Conservation (phyloP, 1,140 invertebrate species). For the Campoletis sonorensis region DNA sequence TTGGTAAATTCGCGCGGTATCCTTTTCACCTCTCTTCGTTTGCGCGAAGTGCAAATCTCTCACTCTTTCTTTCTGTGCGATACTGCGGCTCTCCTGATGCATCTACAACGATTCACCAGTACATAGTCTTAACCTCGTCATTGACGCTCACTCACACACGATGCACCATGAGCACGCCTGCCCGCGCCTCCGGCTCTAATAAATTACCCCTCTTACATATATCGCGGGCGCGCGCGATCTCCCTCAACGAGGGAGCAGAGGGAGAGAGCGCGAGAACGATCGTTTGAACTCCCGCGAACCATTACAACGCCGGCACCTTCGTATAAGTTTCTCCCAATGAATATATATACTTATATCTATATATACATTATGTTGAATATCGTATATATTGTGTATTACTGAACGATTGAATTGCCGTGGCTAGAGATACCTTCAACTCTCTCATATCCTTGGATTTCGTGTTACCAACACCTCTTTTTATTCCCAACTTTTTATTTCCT, state of each 20-base stretch:
- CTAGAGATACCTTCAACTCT: conserved; percentile 48
- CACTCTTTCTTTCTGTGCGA: background rate
- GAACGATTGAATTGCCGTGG: conserved; percentile 61
- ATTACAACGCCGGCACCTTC: conserved; percentile 51
- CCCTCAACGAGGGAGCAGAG: conserved; percentile 17
- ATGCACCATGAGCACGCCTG: conserved; percentile 55
- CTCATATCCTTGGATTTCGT: conserved; percentile 14
- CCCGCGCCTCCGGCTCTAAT: conserved; percentile 66
- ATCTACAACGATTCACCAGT: conserved; percentile 31
- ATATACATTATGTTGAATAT: background rate
- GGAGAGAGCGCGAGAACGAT: conserved; percentile 42
- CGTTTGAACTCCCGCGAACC: conserved; percentile 61
- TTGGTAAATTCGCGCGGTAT: background rate
- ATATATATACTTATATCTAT: background rate
- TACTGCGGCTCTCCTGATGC: conserved; percentile 45
- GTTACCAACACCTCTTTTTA: too few relatives aligned
- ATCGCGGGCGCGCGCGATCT: conserved; percentile 52
- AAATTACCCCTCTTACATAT: conserved; percentile 68
- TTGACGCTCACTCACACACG: conserved; percentile 46
- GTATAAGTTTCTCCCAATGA: conserved; percentile 34
- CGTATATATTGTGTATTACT: conserved; percentile 24
- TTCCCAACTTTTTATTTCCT: too few relatives aligned
- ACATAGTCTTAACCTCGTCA: conserved; percentile 14
- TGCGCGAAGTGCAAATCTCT: conserved; percentile 35
- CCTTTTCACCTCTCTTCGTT: conserved; percentile 22